Base-by-base conservation (phyloP, 2,888 invertebrate genomes). In the Julus scanicus region DNA sequence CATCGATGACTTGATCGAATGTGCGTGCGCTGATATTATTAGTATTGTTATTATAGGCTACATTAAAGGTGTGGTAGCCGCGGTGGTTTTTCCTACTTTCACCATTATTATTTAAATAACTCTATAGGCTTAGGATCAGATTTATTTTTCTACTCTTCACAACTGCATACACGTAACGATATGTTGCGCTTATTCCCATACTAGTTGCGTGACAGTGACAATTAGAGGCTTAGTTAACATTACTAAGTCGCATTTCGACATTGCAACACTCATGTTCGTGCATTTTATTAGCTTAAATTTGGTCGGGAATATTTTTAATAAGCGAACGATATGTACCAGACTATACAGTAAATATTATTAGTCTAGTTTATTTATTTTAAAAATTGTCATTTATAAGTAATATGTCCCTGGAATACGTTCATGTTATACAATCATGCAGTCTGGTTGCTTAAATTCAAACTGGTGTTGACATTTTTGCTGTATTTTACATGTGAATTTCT, bases 51-150 rank as follows among this genome's bases (percentile, higher is more conserved):
- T 71, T 71, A 71, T 71, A 71, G 71, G 71, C 80, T 80, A 37
- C 80, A 80, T 80, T 80, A 80, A 80, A 80, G 80, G 80, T 80
- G 80, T 80, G 80, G 80, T 80, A 80, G 80, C 80, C 37, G 37
- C 80, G 29, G 80, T 80, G 80, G 80, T 80, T 80, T 80, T 80
- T 37, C 80, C 80, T 80, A 80, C 80, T 80, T 80, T 9, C 37
- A 37, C 80, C 80, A 80, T 80, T 37, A 80, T 80, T 80, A 80
- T 80, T 80, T 80, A 80, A 80, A 80, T 80, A 80, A 37, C 29
- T 80, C 80, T 80, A 80, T 80, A 20, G 80, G 37, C 29, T 37
- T 80, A 29, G 80, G 80, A 37, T 80, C 80, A 80, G 80, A 80
- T 80, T 80, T 80, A 80, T 80, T 37, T 80, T 80, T 37, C 80